Base-by-base conservation (phyloP, 2,797 vertebrate species). In the Chelon auratus region DNA sequence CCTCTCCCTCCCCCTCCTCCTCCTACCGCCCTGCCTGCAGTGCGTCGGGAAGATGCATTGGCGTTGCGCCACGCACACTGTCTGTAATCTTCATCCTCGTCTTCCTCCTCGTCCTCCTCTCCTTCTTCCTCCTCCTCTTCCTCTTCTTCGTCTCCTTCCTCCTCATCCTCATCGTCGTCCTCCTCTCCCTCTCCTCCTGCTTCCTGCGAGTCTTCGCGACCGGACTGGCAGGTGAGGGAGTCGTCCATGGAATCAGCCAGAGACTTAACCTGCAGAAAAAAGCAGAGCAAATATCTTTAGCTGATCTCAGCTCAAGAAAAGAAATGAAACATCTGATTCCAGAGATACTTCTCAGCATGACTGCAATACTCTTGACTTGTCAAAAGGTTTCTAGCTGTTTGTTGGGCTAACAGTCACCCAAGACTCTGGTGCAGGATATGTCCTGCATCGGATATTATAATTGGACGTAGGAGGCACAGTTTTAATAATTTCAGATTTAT, bases 171-270 rank as follows among this genome's bases (percentile, higher is more conserved):
- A 0, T 93, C 92, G 1, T 95, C 87, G 12, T 94, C 95, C n/a
- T 91, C 91, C 81, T 95, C 95, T 9, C 85, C 90, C 9, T 90
- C 89, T 51, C 63, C 91, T 81, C 92, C 88, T 39, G 90, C 95
- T 13, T 96, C 95, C 57, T 95, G 93, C 0, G 93, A 94, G 83
- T 94, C 93, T 0, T 93, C 91, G 0, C 91, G 86, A 13, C 93
- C 93, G 0, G 95, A 94, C 47, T 95, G 95, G 78, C 96, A 97
- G 66, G 95, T 96, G 77, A 97, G 90, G 2, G 96, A 96, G 60
- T 97, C 96, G 6, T 97, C 97, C 64, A 97, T 97, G 56, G 97
- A 97, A 90, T 97, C 97, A 0, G 96, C 96, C 92, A 97, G 82
- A 39, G 95, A 97, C 68, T 96, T 97, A 1, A 97, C 96, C 96